Conservation (phyloP, 1,140 invertebrate genomes). For the Rhynchophorus ferrugineus region DNA sequence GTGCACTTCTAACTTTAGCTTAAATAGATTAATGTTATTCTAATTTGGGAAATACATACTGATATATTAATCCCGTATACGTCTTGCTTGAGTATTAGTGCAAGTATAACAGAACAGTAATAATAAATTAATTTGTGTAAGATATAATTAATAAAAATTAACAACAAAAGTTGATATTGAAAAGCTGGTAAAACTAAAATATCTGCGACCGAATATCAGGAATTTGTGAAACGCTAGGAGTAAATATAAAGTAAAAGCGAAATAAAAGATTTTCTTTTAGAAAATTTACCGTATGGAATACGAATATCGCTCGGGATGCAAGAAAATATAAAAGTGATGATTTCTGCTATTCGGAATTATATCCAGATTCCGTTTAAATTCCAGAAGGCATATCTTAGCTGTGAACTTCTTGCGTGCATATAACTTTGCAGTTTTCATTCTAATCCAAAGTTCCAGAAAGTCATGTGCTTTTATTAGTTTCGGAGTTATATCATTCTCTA, state of each 20-base stretch:
- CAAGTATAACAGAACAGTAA: too few relatives aligned
- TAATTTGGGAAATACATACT: too few relatives aligned
- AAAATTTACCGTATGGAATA: background rate
- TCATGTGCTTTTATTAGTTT: conserved; percentile 6
- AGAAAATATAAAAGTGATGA: background rate
- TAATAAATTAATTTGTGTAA: too few relatives aligned
- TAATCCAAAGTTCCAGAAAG: background rate
- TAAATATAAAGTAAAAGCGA: background rate
- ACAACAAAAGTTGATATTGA: too few relatives aligned
- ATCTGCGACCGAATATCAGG: too few relatives aligned
- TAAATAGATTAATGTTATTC: too few relatives aligned
- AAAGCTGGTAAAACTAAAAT: too few relatives aligned
- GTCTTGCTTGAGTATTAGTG: too few relatives aligned
- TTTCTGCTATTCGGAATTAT: background rate
- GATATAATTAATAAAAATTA: too few relatives aligned
- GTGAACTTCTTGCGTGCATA: background rate
- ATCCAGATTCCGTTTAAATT: background rate
- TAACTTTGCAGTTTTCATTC: background rate
- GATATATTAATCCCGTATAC: too few relatives aligned
- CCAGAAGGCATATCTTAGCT: background rate
- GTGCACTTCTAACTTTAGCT: too few relatives aligned
- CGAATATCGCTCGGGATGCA: background rate
- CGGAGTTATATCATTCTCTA: conserved; percentile 1
- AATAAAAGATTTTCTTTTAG: background rate
- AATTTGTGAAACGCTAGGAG: too few relatives aligned